phyloP scores from a whole-genome alignment of 2,113 vertebrate genomes.

The Mixornis gularis region DNA sequence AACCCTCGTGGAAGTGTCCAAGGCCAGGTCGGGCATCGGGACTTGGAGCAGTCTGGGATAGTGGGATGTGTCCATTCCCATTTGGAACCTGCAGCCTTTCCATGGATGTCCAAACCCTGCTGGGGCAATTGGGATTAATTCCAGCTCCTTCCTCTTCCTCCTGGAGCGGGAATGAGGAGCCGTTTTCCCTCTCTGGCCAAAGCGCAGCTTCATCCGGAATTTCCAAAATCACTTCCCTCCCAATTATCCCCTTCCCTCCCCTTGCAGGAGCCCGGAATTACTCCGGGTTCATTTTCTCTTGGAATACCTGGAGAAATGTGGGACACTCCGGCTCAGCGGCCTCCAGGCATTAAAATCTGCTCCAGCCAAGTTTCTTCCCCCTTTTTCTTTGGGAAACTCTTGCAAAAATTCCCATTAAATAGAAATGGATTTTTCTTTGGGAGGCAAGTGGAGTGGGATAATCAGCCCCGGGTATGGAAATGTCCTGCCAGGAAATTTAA shows the following conservation, averaged over 20 bases:
- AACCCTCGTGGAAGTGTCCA: not conserved
- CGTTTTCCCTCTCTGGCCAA: not conserved
- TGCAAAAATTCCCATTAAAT: not conserved
- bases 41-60: not conserved
- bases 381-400: not conserved
- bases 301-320: not conserved
- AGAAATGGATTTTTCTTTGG: not conserved
- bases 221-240: not conserved
- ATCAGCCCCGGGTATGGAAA: rapidly evolving
- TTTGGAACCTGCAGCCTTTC: not conserved
- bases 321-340: not conserved
- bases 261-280: not conserved
- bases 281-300: rapidly evolving
- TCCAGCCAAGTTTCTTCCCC: not conserved
- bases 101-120: not conserved
- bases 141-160: not conserved
- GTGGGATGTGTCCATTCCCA: not conserved
- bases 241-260: not conserved
- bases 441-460: rapidly evolving
- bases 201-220: not conserved
- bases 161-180: not conserved
- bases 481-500: rapidly evolving
- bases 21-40: not conserved
- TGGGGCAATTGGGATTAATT: not conserved
- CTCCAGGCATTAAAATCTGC: rapidly evolving